A percentile compares a stretch with the other conserved stretches of the same genome.
Conservation (phyloP, 64 coral and sea anemone species). For the Montipora capricornis region DNA sequence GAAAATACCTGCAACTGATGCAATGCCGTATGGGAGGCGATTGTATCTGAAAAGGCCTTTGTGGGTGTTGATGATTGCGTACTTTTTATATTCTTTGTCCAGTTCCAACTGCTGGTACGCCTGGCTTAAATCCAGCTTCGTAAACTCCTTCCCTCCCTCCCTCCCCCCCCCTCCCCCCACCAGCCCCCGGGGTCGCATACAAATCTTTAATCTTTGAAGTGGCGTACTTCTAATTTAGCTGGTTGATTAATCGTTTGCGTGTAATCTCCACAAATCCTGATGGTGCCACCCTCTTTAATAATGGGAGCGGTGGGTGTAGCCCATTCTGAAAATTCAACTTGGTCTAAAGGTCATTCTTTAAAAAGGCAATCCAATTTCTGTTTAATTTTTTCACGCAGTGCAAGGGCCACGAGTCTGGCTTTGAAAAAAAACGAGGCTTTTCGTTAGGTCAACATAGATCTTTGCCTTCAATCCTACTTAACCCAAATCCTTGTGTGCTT, state of each 20-base stretch:
- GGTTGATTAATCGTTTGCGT: slow-evolving; percentile 15
- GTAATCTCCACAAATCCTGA: slow-evolving; percentile 12
- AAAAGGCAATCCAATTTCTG: slow-evolving; percentile 20
- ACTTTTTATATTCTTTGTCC: not conserved
- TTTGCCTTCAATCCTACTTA: too few relatives aligned
- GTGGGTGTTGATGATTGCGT: slow-evolving; percentile 23
- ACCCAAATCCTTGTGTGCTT: too few relatives aligned
- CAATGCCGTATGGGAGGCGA: not conserved
- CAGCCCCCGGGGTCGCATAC: not conserved
- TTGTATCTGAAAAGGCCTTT: slow-evolving; percentile 28
- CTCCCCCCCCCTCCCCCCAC: too few relatives aligned
- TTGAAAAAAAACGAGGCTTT: not conserved
- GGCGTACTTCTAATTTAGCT: slow-evolving; percentile 2
- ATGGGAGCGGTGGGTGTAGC: slow-evolving; percentile 4
- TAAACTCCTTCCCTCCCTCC: not conserved
- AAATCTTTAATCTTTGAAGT: not conserved
- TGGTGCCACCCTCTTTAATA: not conserved
- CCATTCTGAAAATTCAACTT: slow-evolving; percentile 3
- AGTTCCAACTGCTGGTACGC: too few relatives aligned
- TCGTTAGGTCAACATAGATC: not conserved
- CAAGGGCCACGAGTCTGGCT: slow-evolving; percentile 24
- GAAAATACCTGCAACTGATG: slow-evolving; percentile 13
- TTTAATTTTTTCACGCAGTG: not conserved
- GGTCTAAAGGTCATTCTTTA: not conserved
- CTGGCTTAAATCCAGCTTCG: not conserved